phyloP scores from a whole-genome alignment of 1,140 invertebrate genomes.

The Papilio helenus region DNA sequence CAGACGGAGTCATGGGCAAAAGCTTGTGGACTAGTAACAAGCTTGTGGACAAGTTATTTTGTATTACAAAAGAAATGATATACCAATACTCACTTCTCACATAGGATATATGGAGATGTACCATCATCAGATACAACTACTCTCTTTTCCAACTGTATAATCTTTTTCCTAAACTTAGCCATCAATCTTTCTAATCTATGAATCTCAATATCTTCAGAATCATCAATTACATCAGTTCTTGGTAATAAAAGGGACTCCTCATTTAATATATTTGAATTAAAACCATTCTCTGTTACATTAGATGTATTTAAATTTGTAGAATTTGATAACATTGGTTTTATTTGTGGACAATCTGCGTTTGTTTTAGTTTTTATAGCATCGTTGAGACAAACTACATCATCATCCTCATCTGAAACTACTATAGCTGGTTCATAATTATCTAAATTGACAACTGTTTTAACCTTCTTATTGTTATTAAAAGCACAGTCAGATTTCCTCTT shows the following conservation, averaged over 20 bases:
- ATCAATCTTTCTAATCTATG: constrained; percentile 54
- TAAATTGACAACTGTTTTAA: constrained; percentile 42
- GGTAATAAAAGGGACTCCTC: constrained; percentile 44
- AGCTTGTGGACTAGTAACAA: no score
- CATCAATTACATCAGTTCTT: constrained; percentile 34
- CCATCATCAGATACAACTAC: constrained; percentile 53
- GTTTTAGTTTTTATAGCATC: constrained; percentile 25
- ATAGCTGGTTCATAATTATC: constrained; percentile 34
- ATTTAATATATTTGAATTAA: background rate
- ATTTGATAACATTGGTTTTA: background rate
- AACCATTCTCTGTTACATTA: constrained; percentile 21
- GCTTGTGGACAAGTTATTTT: background rate
- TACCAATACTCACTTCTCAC: constrained; percentile 55
- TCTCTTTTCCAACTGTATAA: constrained; percentile 49
- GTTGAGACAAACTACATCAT: background rate
- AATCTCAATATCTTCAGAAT: constrained; percentile 42
- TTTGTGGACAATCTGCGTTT: background rate
- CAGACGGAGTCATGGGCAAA: no score
- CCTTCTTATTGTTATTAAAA: constrained; percentile 29
- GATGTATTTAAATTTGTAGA: background rate
- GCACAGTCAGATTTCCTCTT: constrained; percentile 8
- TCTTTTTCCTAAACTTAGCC: constrained; percentile 44
- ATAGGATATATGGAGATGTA: constrained; percentile 56
- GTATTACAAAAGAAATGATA: constrained; percentile 11
- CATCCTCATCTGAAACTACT: background rate